Conservation (phyloP, 1,140 invertebrate genomes). For the Drosophila lowei region DNA sequence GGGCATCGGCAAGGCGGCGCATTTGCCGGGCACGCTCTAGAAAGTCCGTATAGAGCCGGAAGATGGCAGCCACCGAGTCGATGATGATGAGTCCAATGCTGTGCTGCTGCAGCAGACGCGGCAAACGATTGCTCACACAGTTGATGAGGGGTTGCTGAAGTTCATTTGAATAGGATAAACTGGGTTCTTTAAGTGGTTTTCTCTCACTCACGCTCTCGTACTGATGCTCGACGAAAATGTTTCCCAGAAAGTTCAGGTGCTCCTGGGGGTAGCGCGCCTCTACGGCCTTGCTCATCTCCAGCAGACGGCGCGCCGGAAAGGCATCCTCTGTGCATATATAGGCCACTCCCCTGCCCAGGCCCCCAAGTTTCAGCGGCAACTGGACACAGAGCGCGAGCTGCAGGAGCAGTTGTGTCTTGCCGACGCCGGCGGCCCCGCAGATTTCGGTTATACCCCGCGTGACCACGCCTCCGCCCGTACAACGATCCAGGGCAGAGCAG, state of each 20-base stretch:
- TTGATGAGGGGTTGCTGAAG: slow-evolving; percentile 82
- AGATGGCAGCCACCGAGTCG: slow-evolving; percentile 90
- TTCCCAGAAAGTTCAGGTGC: slow-evolving; percentile 67
- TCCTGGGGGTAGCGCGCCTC: slow-evolving; percentile 57
- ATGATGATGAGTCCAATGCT: slow-evolving; percentile 88
- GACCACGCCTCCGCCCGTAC: slow-evolving; percentile 89
- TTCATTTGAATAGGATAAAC: background rate
- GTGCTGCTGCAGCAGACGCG: slow-evolving; percentile 83
- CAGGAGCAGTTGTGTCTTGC: slow-evolving; percentile 93
- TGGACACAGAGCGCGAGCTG: slow-evolving; percentile 86
- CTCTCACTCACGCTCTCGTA: slow-evolving; percentile 84
- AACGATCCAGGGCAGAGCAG: slow-evolving; percentile 86
- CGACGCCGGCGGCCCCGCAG: slow-evolving; percentile 90
- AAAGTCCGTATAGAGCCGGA: slow-evolving; percentile 86
- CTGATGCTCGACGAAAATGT: slow-evolving; percentile 83
- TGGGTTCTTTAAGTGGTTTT: background rate
- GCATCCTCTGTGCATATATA: slow-evolving; percentile 91
- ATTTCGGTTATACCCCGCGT: slow-evolving; percentile 91
- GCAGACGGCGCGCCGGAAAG: slow-evolving; percentile 89
- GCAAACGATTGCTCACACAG: slow-evolving; percentile 85
- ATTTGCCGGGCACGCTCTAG: slow-evolving; percentile 85
- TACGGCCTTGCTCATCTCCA: slow-evolving; percentile 83
- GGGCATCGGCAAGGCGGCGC: slow-evolving; percentile 84
- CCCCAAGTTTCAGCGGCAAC: slow-evolving; percentile 65
- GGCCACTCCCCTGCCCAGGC: slow-evolving; percentile 85